These are phyloP conservation scores for Lepidotrigona ventralis DNA, from an alignment of 1,140 invertebrate genomes.

Conservation along the genomic window DNA sequence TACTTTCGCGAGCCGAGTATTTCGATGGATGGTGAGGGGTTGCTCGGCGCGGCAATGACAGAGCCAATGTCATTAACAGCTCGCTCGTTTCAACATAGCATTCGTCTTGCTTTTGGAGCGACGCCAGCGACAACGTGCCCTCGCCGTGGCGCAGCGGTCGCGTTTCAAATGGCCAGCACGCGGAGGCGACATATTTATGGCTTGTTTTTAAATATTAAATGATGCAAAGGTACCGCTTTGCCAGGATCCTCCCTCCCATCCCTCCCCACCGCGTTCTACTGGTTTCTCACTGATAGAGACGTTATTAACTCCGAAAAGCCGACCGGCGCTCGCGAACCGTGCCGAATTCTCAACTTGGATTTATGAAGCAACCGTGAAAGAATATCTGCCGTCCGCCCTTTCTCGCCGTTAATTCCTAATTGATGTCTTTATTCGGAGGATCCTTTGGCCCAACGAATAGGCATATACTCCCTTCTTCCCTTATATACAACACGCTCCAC, in stretches of 20 bases:
- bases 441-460: not conserved
- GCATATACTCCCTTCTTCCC: not conserved
- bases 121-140: constrained; percentile 46
- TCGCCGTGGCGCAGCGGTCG: constrained; percentile 52
- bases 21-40: not conserved
- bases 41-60: constrained; percentile 31
- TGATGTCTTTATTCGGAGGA: constrained; percentile 32
- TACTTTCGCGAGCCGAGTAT: not conserved
- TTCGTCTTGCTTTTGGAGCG: constrained; percentile 75
- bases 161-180: constrained; percentile 73
- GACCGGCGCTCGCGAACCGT: constrained; percentile 48
- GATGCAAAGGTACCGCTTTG: constrained; percentile 73
- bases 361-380: constrained; percentile 59
- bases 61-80: constrained; percentile 77
- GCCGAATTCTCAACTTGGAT: constrained; percentile 67
- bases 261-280: not conserved
- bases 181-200: constrained; percentile 78
- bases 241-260: not conserved
- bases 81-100: constrained; percentile 77
- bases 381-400: constrained; percentile 22
- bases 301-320: constrained; percentile 56
- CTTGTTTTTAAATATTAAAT: constrained; percentile 81
- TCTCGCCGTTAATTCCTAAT: constrained; percentile 49
- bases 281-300: constrained; percentile 55
- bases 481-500: not conserved